phyloP scores from a whole-genome alignment of 2,113 vertebrate species.

The Pogonocichla stellata region DNA sequence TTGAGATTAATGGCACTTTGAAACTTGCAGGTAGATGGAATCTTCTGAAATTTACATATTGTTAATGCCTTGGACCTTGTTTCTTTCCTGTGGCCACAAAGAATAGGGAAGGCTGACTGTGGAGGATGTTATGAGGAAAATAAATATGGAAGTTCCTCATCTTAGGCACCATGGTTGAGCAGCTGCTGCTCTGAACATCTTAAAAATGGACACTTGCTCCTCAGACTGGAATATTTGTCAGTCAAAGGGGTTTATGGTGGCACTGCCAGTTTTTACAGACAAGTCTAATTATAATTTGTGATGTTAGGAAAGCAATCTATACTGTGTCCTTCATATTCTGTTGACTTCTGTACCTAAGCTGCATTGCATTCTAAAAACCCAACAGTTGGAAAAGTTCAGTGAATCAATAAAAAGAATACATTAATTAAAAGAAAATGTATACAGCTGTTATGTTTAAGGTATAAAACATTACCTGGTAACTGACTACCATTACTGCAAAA shows the following conservation, averaged over 20 bases:
- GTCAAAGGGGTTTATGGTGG: not conserved
- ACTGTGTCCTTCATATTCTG: not conserved
- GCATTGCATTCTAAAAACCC: not conserved
- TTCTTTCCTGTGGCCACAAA: not conserved
- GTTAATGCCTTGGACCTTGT: not conserved
- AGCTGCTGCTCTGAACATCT: not conserved
- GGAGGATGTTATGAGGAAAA: not conserved
- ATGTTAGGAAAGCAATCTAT: not conserved
- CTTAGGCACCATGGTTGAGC: not conserved
- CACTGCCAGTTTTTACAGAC: not conserved
- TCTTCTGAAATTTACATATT: not conserved
- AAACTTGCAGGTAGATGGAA: not conserved
- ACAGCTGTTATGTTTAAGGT: not conserved
- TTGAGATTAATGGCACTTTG: not conserved
- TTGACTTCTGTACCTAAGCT: not conserved
- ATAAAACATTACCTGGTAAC: not conserved
- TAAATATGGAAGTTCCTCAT: not conserved
- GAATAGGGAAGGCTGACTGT: not conserved
- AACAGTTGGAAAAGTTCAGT: not conserved
- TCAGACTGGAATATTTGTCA: not conserved
- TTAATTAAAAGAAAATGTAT: not conserved
- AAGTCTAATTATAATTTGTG: not conserved
- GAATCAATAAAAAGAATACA: not conserved
- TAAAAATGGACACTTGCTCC: not conserved
- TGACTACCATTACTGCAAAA: not conserved